Evolutionary conservation across 2,888 invertebrate genomes (phyloP).

Genomic region (Drosophila infuscata): DNA sequence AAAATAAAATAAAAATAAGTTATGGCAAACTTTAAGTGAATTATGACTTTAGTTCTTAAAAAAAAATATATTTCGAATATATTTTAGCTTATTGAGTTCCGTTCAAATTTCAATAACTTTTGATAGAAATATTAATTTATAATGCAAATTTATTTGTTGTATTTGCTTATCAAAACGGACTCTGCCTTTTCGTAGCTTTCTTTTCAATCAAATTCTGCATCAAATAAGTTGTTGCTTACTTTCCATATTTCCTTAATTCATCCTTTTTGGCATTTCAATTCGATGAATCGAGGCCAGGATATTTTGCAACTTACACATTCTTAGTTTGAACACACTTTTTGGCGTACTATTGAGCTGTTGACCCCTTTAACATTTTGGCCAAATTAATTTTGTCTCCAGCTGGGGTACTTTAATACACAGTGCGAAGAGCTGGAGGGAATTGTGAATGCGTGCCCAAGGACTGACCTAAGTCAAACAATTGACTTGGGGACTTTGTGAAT

Average conservation of each 20-base stretch:
- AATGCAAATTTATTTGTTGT: constrained; percentile 2
- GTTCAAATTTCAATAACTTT: background rate
- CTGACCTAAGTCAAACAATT: constrained; percentile 57
- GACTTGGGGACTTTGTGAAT: constrained; percentile 33
- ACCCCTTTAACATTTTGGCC: constrained; percentile 30
- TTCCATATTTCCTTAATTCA: constrained; percentile 20
- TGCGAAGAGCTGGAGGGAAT: constrained; percentile 26
- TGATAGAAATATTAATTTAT: background rate
- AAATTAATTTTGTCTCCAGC: constrained; percentile 58
- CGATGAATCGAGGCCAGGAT: constrained; percentile 10
- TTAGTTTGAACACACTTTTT: constrained; percentile 11
- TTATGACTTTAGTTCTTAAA: background rate
- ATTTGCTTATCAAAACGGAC: background rate
- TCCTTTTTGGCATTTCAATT: constrained; percentile 26
- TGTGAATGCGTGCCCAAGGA: constrained; percentile 42
- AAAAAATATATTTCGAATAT: background rate
- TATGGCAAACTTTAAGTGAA: background rate
- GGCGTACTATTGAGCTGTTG: constrained; percentile 28
- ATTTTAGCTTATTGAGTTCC: background rate
- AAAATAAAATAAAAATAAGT: background rate
- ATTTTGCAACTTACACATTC: constrained; percentile 21
- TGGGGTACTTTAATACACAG: constrained; percentile 37
- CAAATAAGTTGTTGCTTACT: constrained; percentile 2
- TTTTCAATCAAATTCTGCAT: constrained; percentile 27
- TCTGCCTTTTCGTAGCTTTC: background rate